A percentile compares a stretch with the other conserved stretches of the same genome.
Conservation (phyloP, 2,797 vertebrate species). For the Aeoliscus strigatus region DNA sequence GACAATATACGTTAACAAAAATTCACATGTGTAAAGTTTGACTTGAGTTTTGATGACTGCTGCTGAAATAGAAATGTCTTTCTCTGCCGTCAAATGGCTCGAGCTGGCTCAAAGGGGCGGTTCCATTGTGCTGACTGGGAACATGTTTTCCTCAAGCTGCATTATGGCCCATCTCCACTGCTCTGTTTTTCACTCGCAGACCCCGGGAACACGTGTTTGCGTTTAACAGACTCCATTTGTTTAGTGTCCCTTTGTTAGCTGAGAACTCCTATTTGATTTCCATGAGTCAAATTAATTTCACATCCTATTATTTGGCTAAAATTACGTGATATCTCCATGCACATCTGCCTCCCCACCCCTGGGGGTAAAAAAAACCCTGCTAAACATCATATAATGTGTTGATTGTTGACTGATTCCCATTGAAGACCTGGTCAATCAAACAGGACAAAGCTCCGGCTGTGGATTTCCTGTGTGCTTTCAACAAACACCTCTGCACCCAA, state of each 20-base stretch:
- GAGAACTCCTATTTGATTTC: conserved; percentile 5
- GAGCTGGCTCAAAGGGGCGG: conserved; percentile 47
- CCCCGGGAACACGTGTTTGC: conserved; percentile 42
- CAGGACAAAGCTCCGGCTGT: conserved; percentile 6
- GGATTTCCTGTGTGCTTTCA: conserved; percentile 37
- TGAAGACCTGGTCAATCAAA: neutral
- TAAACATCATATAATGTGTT: neutral
- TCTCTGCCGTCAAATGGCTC: conserved; percentile 45
- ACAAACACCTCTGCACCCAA: conserved; percentile 34
- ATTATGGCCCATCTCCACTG: conserved; percentile 13
- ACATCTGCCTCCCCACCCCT: too few species aligned
- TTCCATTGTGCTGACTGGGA: conserved; percentile 54
- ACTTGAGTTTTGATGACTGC: too few species aligned
- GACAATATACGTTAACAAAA: too few species aligned
- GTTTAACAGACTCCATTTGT: conserved; percentile 23
- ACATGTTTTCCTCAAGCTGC: conserved; percentile 62
- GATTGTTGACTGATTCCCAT: neutral
- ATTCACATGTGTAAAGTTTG: too few species aligned
- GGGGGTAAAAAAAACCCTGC: neutral
- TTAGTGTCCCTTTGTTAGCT: conserved; percentile 18
- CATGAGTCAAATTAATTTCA: conserved; percentile 17
- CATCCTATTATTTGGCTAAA: conserved; percentile 10
- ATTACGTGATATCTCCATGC: neutral
- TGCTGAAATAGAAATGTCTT: conserved; percentile 28
- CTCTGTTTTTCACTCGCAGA: conserved; percentile 17